Percentiles rank a stretch among this genome's conserved stretches.
phyloP scores from a whole-genome alignment of 2,888 invertebrate species.

The Patella pellucida region DNA sequence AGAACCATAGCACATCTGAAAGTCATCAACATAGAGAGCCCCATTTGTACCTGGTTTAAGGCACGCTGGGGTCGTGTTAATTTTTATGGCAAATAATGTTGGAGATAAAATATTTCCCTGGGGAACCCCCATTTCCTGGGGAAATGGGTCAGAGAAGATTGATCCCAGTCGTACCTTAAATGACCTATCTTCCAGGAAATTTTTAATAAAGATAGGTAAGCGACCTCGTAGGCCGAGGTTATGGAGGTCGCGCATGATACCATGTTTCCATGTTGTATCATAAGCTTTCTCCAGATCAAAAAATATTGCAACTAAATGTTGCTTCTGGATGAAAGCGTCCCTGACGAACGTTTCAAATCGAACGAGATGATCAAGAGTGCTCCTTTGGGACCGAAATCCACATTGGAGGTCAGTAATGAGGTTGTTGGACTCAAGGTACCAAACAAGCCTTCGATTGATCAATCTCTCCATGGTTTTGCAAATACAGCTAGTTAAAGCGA shows the following conservation, averaged over 20 bases:
- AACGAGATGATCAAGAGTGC: conserved; percentile 33
- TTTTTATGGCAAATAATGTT: too few species aligned
- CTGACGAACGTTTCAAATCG: conserved; percentile 39
- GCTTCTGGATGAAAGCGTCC: conserved; percentile 36
- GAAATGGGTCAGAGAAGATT: too few species aligned
- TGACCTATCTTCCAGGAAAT: too few species aligned
- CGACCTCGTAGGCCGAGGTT: conserved; percentile 35
- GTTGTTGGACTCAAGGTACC: conserved; percentile 38
- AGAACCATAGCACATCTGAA: too few species aligned
- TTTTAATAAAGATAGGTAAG: not conserved
- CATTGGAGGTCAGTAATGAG: conserved; percentile 33
- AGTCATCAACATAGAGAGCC: too few species aligned
- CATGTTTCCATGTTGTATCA: conserved; percentile 28
- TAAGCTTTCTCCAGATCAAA: conserved; percentile 33
- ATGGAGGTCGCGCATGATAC: conserved; percentile 31
- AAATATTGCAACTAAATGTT: conserved; percentile 44
- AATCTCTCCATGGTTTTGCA: conserved; percentile 50
- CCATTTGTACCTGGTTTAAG: too few species aligned
- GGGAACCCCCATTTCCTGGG: too few species aligned
- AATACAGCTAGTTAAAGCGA: conserved; percentile 49
- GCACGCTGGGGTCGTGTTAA: too few species aligned
- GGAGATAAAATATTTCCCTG: too few species aligned
- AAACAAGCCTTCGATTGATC: conserved; percentile 44
- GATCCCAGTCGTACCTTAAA: too few species aligned
- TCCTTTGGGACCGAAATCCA: conserved; percentile 32